Evolutionary conservation across 2,888 invertebrate genomes (phyloP).

Genomic region (Ditylenchus weischeri): DNA sequence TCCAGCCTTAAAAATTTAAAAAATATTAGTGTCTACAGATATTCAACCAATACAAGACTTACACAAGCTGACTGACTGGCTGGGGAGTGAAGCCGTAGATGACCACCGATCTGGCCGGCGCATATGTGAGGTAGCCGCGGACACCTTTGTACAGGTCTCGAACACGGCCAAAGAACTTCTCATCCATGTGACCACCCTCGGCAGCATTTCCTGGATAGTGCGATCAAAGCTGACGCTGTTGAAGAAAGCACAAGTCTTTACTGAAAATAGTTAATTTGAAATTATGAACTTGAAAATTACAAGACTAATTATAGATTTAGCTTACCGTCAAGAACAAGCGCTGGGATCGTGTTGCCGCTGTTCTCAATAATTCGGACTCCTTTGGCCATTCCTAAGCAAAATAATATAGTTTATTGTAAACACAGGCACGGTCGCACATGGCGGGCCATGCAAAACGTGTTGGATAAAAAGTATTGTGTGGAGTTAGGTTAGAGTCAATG

Average conservation of each 20-base stretch:
- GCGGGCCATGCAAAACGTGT: too few species aligned
- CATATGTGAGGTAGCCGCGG: conserved; percentile 27
- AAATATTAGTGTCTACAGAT: conserved; percentile 6
- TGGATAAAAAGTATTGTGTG: too few species aligned
- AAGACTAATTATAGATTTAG: neutral
- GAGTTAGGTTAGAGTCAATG: too few species aligned
- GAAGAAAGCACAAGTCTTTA: conserved; percentile 23
- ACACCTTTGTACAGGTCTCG: conserved; percentile 16
- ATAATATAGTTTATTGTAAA: too few species aligned
- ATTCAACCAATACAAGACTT: neutral
- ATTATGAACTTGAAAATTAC: too few species aligned
- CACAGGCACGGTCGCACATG: too few species aligned
- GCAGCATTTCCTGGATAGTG: conserved; percentile 14
- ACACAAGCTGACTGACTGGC: conserved; percentile 10
- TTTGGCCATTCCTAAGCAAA: conserved; percentile 22
- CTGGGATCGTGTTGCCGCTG: conserved; percentile 18
- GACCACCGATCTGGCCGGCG: conserved; percentile 20
- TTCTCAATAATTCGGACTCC: conserved; percentile 32
- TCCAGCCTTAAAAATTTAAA: conserved; percentile 20
- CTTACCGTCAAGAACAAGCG: conserved; percentile 31
- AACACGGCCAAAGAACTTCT: conserved; percentile 13
- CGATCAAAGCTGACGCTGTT: conserved; percentile 6
- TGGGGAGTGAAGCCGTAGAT: conserved; percentile 16
- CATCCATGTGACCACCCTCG: neutral
- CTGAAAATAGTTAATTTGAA: conserved; percentile 11